Percentiles rank a stretch among this genome's conserved stretches.
These are phyloP conservation scores for Brachypteracias leptosomus DNA, from an alignment of 2,113 vertebrate genomes.

Conservation along the genomic window DNA sequence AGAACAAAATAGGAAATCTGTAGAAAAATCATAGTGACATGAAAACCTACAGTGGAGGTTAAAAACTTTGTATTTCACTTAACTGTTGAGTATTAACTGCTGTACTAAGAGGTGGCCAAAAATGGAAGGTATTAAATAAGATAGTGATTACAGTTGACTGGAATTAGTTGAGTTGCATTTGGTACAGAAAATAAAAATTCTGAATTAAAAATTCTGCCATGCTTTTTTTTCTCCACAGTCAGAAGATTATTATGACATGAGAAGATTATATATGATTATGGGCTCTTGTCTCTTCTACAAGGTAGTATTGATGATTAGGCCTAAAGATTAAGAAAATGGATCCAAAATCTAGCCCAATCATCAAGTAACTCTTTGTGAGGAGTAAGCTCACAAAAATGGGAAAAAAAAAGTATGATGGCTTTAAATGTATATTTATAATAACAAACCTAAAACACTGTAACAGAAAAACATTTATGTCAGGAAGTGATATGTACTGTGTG, in stretches of 20 bases:
- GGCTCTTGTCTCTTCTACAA: slow-evolving; percentile 97
- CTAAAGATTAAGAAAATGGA: neutral
- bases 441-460: neutral
- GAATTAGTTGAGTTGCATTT: neutral
- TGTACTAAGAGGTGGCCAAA: neutral
- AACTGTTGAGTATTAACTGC: neutral
- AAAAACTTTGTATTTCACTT: neutral
- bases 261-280: slow-evolving; percentile 89
- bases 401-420: neutral
- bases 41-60: neutral
- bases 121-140: neutral
- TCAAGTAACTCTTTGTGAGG: neutral
- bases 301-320: slow-evolving; percentile 70
- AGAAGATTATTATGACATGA: slow-evolving; percentile 91
- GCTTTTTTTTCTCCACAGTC: slow-evolving; percentile 74
- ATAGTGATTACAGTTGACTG: neutral
- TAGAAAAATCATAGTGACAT: neutral
- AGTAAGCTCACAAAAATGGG: neutral
- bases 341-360: neutral
- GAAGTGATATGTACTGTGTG: neutral
- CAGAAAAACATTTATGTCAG: neutral
- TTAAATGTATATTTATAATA: neutral
- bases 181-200: neutral
- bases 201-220: slow-evolving; percentile 5
- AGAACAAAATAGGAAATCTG: neutral